Evolutionary conservation across 2,888 invertebrate species (phyloP).

Genomic region (Serripes groenlandicus): DNA sequence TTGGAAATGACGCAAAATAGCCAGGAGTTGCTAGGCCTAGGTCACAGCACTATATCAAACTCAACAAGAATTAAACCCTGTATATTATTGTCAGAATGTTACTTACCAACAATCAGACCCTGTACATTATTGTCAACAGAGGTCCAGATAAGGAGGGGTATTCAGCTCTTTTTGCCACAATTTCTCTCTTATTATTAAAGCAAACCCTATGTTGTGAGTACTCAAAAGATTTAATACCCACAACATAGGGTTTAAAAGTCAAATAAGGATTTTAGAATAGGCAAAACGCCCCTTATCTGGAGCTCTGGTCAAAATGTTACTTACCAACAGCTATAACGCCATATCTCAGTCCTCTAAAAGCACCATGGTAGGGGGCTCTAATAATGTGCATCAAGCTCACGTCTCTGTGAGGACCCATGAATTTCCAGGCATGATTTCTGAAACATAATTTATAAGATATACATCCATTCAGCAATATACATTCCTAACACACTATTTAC

Average conservation of each 20-base stretch:
- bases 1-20: background rate
- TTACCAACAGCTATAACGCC: background rate
- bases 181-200: too few relatives aligned
- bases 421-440: slow-evolving; percentile 50
- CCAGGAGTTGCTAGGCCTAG: background rate
- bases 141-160: too few relatives aligned
- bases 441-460: background rate
- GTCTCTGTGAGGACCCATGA: background rate
- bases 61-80: background rate
- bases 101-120: background rate
- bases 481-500: background rate
- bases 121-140: too few relatives aligned
- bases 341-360: background rate
- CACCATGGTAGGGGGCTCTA: slow-evolving; percentile 4
- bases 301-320: too few relatives aligned
- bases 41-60: background rate
- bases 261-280: too few relatives aligned
- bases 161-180: background rate
- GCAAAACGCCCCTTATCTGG: too few relatives aligned
- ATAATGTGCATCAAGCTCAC: background rate
- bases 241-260: background rate
- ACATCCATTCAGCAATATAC: background rate
- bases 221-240: too few relatives aligned
- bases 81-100: background rate
- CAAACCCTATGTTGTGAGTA: too few relatives aligned